Evolutionary conservation across 1,140 invertebrate species (phyloP).

Genomic region (Caenorhabditis tropicalis): DNA sequence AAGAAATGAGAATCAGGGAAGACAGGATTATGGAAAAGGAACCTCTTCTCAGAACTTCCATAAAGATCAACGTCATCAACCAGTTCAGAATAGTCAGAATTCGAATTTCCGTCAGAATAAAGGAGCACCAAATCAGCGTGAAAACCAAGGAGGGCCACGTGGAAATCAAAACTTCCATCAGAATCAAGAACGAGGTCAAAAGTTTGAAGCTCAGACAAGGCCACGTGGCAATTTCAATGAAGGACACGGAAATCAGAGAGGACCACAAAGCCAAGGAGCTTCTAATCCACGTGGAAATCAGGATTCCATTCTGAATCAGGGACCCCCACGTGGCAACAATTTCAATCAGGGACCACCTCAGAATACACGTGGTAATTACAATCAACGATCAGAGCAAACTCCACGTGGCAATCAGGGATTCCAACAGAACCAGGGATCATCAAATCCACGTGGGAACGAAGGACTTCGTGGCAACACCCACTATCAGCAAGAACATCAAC

Average conservation of each 20-base stretch:
- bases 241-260: neutral
- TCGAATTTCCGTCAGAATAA: too few species aligned
- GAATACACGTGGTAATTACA: neutral
- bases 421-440: neutral
- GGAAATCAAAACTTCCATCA: neutral
- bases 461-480: neutral
- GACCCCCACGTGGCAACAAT: neutral
- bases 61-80: too few species aligned
- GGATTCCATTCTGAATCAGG: neutral
- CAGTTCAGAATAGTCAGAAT: too few species aligned
- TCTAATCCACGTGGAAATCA: neutral
- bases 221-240: too few species aligned
- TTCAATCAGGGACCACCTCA: neutral
- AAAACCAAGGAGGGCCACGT: neutral
- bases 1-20: too few species aligned
- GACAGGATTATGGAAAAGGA: too few species aligned
- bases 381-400: neutral
- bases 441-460: neutral
- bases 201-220: neutral
- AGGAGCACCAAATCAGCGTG: too few species aligned
- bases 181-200: neutral
- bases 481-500: too few species aligned
- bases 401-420: neutral
- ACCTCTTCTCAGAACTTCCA: too few species aligned
- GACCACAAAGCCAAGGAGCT: neutral